phyloP scores from a whole-genome alignment of 2,797 vertebrate genomes.

The Scyliorhinus canicula region DNA sequence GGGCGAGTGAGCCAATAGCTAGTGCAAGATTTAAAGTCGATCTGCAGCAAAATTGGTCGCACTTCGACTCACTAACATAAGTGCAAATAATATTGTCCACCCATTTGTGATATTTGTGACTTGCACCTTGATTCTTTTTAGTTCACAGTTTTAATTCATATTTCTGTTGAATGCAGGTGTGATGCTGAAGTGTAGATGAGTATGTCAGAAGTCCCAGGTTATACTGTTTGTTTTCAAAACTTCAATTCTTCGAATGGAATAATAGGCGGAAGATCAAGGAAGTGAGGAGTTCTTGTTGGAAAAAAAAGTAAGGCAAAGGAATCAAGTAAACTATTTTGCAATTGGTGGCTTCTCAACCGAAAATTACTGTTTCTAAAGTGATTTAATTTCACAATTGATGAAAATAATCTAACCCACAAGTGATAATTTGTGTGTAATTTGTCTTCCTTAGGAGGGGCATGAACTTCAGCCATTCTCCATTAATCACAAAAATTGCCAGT shows the following conservation, averaged over 20 bases:
- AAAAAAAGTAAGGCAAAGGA: neutral
- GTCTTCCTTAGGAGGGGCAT: neutral
- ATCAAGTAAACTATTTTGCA: neutral
- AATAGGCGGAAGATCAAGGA: neutral
- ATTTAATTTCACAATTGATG: neutral
- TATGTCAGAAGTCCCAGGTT: neutral
- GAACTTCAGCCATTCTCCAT: neutral
- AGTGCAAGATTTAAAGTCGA: neutral
- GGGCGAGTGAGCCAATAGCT: neutral
- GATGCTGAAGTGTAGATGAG: neutral
- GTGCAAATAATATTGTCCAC: too few relatives aligned
- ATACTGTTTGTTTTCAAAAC: neutral
- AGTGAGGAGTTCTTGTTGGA: neutral
- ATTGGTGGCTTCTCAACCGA: neutral
- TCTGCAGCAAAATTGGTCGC: neutral
- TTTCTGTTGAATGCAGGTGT: neutral
- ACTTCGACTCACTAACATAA: neutral
- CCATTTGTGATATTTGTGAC: neutral
- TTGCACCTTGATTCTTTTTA: neutral
- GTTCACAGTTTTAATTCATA: constrained; percentile 11
- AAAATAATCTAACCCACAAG: neutral
- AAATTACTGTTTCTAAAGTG: constrained; percentile 19
- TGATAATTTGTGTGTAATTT: neutral
- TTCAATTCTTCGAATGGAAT: neutral
- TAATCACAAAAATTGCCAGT: neutral